phyloP scores from a whole-genome alignment of 2,113 vertebrate genomes.

The Piaya cayana region DNA sequence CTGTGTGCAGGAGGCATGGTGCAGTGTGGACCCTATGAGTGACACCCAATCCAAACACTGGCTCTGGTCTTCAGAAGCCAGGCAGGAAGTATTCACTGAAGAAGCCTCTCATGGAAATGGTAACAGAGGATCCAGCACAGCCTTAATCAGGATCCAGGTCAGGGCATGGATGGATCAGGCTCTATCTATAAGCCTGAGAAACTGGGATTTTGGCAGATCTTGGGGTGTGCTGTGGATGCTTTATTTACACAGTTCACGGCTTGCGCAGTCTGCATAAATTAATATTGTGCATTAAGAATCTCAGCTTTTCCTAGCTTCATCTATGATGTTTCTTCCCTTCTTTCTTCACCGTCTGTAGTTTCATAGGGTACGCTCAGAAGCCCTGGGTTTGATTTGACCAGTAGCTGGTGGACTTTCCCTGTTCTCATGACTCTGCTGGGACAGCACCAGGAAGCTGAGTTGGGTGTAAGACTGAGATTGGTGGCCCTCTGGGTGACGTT shows the following conservation, averaged over 20 bases:
- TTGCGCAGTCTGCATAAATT: neutral
- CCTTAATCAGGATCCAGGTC: neutral
- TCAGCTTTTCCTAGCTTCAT: neutral
- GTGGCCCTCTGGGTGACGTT: neutral
- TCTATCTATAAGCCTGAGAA: neutral
- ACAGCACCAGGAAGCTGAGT: neutral
- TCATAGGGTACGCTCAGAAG: neutral
- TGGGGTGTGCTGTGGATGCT: neutral
- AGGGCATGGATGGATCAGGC: too few relatives aligned
- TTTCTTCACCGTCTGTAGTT: neutral
- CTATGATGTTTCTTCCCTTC: neutral
- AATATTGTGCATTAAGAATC: neutral
- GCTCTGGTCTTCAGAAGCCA: neutral
- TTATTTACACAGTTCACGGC: neutral
- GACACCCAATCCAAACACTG: neutral
- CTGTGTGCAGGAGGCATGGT: neutral
- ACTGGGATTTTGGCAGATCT: neutral
- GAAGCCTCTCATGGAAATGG: neutral
- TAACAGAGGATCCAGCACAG: neutral
- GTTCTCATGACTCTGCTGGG: neutral
- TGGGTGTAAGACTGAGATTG: neutral
- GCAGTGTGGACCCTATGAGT: neutral
- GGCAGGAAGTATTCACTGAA: neutral
- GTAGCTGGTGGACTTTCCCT: neutral
- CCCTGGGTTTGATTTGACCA: neutral